phyloP scores from a whole-genome alignment of 2,797 vertebrate species.

The Gymnothorax reevesii region DNA sequence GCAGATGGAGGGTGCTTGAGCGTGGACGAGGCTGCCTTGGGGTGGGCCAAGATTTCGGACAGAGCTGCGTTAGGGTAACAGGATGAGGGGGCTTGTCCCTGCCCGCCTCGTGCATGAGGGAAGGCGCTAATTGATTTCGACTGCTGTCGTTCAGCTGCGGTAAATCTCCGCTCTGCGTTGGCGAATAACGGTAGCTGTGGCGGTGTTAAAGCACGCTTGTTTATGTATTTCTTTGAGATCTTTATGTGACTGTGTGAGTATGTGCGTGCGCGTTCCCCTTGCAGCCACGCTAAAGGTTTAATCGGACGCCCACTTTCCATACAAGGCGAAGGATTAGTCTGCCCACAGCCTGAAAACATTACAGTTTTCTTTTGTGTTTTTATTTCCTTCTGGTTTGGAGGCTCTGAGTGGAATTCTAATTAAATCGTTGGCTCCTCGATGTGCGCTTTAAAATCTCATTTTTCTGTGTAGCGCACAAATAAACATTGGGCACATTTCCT shows the following conservation, averaged over 20 bases:
- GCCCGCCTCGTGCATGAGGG: background rate
- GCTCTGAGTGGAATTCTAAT: constrained; percentile 1
- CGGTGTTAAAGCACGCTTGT: background rate
- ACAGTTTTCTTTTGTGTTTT: background rate
- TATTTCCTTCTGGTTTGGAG: background rate
- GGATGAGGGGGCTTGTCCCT: background rate
- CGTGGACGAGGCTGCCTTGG: background rate
- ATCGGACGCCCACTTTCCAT: background rate
- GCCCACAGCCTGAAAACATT: background rate
- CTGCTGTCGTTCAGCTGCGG: background rate
- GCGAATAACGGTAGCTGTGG: background rate
- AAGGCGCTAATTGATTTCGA: constrained; percentile 22
- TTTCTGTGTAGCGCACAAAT: background rate
- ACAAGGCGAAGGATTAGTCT: background rate
- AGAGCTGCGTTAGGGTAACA: background rate
- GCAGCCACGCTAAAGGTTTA: background rate
- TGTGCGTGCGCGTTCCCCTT: background rate
- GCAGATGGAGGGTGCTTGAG: background rate
- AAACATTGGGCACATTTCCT: background rate
- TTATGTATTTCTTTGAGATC: background rate
- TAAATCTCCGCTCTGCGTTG: background rate
- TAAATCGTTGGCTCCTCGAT: background rate
- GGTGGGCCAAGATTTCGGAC: background rate
- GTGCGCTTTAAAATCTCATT: background rate
- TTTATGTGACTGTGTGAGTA: background rate